phyloP scores from a whole-genome alignment of 2,113 vertebrate species.

The Ginglymostoma cirratum region DNA sequence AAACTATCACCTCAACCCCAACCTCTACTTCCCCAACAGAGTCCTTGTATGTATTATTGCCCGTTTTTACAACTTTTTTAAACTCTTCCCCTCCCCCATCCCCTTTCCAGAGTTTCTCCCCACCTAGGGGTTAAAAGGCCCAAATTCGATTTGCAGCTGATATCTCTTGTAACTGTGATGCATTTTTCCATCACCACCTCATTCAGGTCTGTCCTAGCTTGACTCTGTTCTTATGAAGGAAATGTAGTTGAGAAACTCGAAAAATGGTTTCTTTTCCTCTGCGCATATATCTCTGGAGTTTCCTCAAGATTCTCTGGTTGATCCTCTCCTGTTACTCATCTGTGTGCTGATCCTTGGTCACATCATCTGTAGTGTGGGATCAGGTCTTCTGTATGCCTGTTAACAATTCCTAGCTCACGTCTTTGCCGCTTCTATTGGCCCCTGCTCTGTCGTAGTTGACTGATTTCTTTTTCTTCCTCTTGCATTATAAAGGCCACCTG shows the following conservation, averaged over 20 bases:
- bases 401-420: background rate
- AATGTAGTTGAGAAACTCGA: background rate
- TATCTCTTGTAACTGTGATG: background rate
- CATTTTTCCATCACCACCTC: background rate
- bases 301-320: background rate
- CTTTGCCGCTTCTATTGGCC: background rate
- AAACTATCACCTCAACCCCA: background rate
- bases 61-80: background rate
- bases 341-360: background rate
- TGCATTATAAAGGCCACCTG: background rate
- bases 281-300: background rate
- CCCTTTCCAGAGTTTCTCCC: too few species aligned
- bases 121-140: background rate
- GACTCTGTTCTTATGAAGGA: background rate
- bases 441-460: background rate
- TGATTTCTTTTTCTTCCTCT: background rate
- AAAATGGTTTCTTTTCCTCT: background rate
- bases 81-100: background rate
- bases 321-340: background rate
- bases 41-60: background rate
- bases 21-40: background rate
- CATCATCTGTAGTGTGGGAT: background rate
- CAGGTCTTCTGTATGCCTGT: background rate
- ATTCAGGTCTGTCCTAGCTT: too few species aligned
- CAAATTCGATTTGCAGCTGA: background rate